A percentile compares a stretch with the other conserved stretches of the same genome.
These are phyloP conservation scores for Athrips mouffetella DNA, from an alignment of 2,888 invertebrate species.

Conservation along the genomic window DNA sequence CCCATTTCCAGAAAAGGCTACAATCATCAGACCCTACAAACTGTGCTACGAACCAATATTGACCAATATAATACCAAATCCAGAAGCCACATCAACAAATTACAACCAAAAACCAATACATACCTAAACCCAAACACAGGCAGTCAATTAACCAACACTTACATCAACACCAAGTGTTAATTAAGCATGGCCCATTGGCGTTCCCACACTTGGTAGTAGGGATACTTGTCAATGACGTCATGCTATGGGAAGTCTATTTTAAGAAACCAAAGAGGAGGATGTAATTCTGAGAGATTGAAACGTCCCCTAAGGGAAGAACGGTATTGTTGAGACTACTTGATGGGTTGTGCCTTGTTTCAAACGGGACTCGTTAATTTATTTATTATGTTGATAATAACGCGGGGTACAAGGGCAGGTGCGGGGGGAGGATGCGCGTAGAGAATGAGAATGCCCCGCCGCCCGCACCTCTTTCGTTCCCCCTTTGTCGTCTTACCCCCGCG, in stretches of 20 bases:
- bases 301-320: slow-evolving; percentile 16
- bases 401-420: not conserved
- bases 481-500: too few relatives aligned
- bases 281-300: slow-evolving; percentile 15
- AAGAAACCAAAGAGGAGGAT: slow-evolving; percentile 16
- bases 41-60: not conserved
- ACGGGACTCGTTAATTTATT: slow-evolving; percentile 6
- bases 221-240: slow-evolving; percentile 31
- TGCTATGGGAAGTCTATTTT: slow-evolving; percentile 23
- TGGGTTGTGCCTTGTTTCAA: slow-evolving; percentile 14
- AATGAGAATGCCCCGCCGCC: too few relatives aligned
- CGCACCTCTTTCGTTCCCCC: too few relatives aligned
- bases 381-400: not conserved
- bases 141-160: slow-evolving; percentile 39
- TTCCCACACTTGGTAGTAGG: slow-evolving; percentile 61
- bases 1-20: not conserved
- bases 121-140: slow-evolving; percentile 9
- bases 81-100: not conserved
- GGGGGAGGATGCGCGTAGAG: not conserved
- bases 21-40: not conserved
- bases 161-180: slow-evolving; percentile 44
- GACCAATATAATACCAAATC: not conserved
- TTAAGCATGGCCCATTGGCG: slow-evolving; percentile 37
- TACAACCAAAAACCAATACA: not conserved
- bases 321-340: slow-evolving; percentile 10